These are phyloP conservation scores for Papilio elwesi DNA, from an alignment of 2,888 invertebrate species.

Conservation along the genomic window DNA sequence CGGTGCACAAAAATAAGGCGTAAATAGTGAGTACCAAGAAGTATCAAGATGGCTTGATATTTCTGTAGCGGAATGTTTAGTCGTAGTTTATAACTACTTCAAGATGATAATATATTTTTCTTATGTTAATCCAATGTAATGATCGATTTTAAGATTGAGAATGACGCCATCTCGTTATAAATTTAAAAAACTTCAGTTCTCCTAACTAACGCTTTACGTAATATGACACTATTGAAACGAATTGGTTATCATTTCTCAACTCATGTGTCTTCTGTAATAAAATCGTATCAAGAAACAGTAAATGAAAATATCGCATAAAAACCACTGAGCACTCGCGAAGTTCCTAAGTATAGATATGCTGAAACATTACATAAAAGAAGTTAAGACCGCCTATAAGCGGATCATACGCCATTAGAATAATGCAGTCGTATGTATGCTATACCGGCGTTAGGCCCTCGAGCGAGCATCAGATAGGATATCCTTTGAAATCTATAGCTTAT, in stretches of 20 bases:
- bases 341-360: not conserved
- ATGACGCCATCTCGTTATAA: conserved; percentile 2
- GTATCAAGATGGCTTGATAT: not conserved
- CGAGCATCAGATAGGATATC: conserved; percentile 57
- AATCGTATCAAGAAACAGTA: not conserved
- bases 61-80: too few relatives aligned
- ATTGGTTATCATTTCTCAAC: too few relatives aligned
- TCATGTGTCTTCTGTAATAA: too few relatives aligned
- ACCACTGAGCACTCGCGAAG: not conserved
- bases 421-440: conserved; percentile 66
- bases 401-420: conserved; percentile 62
- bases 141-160: too few relatives aligned
- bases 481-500: conserved; percentile 60
- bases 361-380: conserved; percentile 21
- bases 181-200: not conserved
- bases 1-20: not conserved
- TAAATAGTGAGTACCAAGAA: not conserved
- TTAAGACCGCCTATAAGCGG: conserved; percentile 47
- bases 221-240: too few relatives aligned
- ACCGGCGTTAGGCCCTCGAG: conserved; percentile 52
- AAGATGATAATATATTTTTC: not conserved
- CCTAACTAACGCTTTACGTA: too few relatives aligned
- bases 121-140: too few relatives aligned
- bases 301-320: not conserved
- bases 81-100: not conserved